Evolutionary conservation across 2,113 vertebrate genomes (phyloP), one percentile per base, ranked within the genome.

Genomic region (Abramis brama): DNA sequence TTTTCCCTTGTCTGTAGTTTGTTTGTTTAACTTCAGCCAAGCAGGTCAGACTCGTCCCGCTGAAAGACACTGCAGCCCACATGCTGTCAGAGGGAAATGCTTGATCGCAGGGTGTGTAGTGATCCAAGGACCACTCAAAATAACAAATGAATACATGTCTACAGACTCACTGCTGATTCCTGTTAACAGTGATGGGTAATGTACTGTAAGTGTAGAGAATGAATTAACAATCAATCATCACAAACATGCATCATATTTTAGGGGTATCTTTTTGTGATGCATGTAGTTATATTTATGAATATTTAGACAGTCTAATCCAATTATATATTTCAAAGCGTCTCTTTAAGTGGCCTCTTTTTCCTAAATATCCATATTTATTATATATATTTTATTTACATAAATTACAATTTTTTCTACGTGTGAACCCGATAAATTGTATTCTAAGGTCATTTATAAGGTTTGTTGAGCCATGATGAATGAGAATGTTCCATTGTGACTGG

Each of bases 41-140:
- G 77, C 84, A 85, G 86, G 89, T 88, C 74, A 52, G 73, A 87
- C 87, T 88, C 9, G 82, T 79, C 82, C 73, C 33, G 55, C 47
- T 86, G 66, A 89, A 86, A 79, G 76, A 75, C 36, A 23, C 33
- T 79, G 19, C 30, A 19, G 30, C 55, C 55, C 27, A 30, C 75
- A 36, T 57, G 59, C 33, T 83, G 52, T 25, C 62, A 43, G 1
- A 23, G 3, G 25, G 64, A 79, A 82, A 84, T 62, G 55, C 15
- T 11, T 70, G 55, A 85, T 78, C 55, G 27, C 23, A 45, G 57
- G 19, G 73, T 79, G 86, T 81, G 71, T 81, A n/a, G 25, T 13
- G 62, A 43, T 70, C 13, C 33, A 25, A 36, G 27, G 13, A 27
- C 25, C 25, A 64, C 59, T 27, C 36, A 80, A 64, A 64, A 45